Percentiles rank a stretch among this genome's conserved stretches.
These are phyloP conservation scores for Hippocampus abdominalis DNA, from an alignment of 2,113 vertebrate genomes.

Conservation along the genomic window DNA sequence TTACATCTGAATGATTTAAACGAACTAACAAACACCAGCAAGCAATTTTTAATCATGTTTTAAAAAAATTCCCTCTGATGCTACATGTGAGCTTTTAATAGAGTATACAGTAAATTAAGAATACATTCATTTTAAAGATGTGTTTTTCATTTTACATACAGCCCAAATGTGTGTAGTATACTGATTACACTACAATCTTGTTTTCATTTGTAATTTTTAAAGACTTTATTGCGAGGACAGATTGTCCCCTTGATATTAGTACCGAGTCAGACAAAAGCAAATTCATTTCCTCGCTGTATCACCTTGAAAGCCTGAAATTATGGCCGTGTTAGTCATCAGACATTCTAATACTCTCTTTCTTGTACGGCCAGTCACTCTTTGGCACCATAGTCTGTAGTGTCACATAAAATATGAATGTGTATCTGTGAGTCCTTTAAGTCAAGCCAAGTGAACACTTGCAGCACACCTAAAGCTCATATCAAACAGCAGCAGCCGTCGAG, in stretches of 20 bases:
- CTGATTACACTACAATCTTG: neutral
- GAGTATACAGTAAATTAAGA: too few relatives aligned
- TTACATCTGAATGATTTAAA: too few relatives aligned
- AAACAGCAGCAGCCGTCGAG: conserved; percentile 73
- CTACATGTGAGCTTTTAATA: too few relatives aligned
- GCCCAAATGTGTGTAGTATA: neutral
- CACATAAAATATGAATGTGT: conserved; percentile 65
- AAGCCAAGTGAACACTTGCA: conserved; percentile 69
- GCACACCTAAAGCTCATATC: conserved; percentile 78
- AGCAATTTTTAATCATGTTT: too few relatives aligned
- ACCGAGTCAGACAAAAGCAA: conserved; percentile 15
- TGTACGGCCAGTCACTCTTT: conserved; percentile 49
- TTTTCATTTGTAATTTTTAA: neutral
- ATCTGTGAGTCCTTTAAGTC: conserved; percentile 68
- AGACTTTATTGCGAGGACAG: neutral
- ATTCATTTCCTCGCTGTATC: conserved; percentile 13
- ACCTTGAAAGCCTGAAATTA: conserved; percentile 12
- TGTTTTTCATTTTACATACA: neutral
- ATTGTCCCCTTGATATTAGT: neutral
- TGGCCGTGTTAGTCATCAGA: conserved; percentile 24
- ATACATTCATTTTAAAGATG: too few relatives aligned
- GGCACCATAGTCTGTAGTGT: conserved; percentile 47
- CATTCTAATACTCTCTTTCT: conserved; percentile 40
- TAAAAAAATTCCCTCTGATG: too few relatives aligned
- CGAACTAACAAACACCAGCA: too few relatives aligned